Evolutionary conservation across 2,797 vertebrate species (phyloP).

Genomic region (Zenarchopterus dispar): DNA sequence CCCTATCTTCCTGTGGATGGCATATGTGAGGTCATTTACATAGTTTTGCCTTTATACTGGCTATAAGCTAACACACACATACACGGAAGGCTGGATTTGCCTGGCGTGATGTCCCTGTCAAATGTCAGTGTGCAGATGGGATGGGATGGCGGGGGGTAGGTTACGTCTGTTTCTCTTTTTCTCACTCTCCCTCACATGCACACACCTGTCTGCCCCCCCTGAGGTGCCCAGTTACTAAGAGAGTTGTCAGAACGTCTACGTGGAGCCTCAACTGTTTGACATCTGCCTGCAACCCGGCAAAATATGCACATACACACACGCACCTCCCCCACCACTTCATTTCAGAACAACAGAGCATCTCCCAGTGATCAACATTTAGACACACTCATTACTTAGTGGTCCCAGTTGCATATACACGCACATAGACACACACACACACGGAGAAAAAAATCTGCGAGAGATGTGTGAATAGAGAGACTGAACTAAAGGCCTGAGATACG

Average conservation of each 20-base stretch:
- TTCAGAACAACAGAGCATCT: constrained; percentile 85
- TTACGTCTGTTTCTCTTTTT: constrained; percentile 63
- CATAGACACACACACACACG: constrained; percentile 68
- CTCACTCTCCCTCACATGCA: constrained; percentile 25
- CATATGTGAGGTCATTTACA: constrained; percentile 78
- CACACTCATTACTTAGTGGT: constrained; percentile 96
- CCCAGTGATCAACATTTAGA: constrained; percentile 97
- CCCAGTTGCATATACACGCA: constrained; percentile 91
- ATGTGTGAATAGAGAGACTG: not conserved
- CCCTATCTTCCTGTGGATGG: constrained; percentile 61
- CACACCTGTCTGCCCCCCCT: constrained; percentile 67
- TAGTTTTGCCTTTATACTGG: constrained; percentile 68
- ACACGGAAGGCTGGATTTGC: constrained; percentile 52
- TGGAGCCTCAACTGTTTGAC: constrained; percentile 79
- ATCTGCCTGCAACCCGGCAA: constrained; percentile 71
- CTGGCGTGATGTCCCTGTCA: constrained; percentile 78
- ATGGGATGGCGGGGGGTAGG: constrained; percentile 66
- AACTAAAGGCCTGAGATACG: constrained; percentile 55
- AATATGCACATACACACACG: constrained; percentile 11
- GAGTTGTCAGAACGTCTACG: constrained; percentile 78
- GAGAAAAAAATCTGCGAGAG: constrained; percentile 51
- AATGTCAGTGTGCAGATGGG: constrained; percentile 80
- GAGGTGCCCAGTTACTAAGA: constrained; percentile 76
- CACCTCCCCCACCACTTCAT: constrained; percentile 51
- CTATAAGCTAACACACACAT: constrained; percentile 49